Conservation (phyloP, 2,113 vertebrate genomes). For the Ophthalmolycus amberensis region DNA sequence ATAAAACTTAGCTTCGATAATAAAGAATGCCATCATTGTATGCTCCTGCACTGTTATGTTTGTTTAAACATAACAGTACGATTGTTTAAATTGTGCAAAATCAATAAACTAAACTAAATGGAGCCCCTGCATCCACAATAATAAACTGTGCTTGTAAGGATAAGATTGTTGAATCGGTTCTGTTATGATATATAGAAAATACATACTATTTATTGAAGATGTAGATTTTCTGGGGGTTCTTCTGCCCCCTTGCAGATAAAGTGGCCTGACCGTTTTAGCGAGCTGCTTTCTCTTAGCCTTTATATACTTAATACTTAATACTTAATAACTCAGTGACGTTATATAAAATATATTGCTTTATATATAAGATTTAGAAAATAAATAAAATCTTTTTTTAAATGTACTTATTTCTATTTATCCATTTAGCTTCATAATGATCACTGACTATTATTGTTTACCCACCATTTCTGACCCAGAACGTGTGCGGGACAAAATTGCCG, state of each 20-base stretch:
- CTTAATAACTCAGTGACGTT: neutral
- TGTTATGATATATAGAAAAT: too few relatives aligned
- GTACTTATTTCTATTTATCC: neutral
- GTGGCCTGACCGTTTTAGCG: too few relatives aligned
- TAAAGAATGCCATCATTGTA: neutral
- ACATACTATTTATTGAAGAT: neutral
- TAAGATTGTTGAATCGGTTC: too few relatives aligned
- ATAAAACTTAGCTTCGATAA: constrained; percentile 27
- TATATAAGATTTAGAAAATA: neutral
- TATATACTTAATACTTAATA: too few relatives aligned
- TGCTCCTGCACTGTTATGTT: too few relatives aligned
- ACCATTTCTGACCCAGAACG: neutral
- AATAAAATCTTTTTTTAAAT: neutral
- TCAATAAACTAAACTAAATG: too few relatives aligned
- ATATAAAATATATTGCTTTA: neutral
- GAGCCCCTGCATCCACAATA: too few relatives aligned
- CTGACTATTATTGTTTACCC: neutral
- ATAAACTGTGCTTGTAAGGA: too few relatives aligned
- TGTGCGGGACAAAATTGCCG: neutral
- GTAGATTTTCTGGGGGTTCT: neutral
- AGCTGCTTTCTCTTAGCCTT: too few relatives aligned
- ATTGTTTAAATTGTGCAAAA: too few relatives aligned
- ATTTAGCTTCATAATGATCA: neutral
- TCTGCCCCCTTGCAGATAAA: neutral
- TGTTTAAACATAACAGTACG: too few relatives aligned